These are phyloP conservation scores for Coryphaenoides rupestris DNA, from an alignment of 2,113 vertebrate genomes.

Conservation along the genomic window DNA sequence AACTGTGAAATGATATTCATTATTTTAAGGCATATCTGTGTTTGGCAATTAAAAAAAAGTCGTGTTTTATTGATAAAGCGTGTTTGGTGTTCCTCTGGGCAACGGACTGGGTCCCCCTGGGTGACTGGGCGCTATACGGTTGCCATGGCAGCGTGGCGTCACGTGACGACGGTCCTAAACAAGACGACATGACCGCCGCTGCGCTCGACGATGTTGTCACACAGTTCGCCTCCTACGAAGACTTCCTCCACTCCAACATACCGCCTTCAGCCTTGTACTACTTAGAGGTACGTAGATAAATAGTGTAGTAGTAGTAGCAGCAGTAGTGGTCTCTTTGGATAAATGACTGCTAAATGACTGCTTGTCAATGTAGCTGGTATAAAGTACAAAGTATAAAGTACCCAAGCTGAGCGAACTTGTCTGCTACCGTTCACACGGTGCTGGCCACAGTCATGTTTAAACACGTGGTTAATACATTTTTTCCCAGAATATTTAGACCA, in stretches of 20 bases:
- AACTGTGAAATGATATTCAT: no score
- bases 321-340: not conserved
- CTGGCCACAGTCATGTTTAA: no score
- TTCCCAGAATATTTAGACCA: no score
- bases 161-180: slow-evolving; percentile 3
- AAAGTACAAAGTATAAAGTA: no score
- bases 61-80: no score
- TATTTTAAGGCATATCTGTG: no score
- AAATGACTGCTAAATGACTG: not conserved
- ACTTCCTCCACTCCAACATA: not conserved
- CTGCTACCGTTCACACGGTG: no score
- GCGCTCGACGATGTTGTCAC: slow-evolving; percentile 20
- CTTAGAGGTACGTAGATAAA: not conserved
- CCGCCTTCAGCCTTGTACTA: not conserved
- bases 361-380: not conserved
- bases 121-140: not conserved
- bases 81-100: no score
- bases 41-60: no score
- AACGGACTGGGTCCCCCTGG: no score
- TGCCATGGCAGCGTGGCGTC: not conserved
- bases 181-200: slow-evolving; percentile 34
- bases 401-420: no score
- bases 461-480: no score
- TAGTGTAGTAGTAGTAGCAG: not conserved
- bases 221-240: not conserved